Conservation (phyloP, 2,113 vertebrate species). For the Antechinus flavipes region DNA sequence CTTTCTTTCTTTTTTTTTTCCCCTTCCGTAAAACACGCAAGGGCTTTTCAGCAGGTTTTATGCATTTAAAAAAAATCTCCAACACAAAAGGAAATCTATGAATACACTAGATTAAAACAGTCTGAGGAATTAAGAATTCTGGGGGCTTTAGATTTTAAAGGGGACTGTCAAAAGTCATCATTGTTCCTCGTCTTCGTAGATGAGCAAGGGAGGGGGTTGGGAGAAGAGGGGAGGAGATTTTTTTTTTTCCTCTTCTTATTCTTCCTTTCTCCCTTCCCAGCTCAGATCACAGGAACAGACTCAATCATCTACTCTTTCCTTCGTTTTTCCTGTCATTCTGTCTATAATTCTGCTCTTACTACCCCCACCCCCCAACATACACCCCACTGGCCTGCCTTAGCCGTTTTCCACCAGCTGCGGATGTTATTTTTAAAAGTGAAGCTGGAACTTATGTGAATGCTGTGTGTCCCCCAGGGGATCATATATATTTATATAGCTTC, state of each 20-base stretch:
- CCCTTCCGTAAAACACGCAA: background rate
- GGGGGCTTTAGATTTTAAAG: background rate
- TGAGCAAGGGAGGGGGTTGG: background rate
- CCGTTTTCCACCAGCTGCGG: slow-evolving; percentile 71
- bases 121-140: background rate
- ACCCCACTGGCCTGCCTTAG: slow-evolving; percentile 15
- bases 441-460: slow-evolving; percentile 64
- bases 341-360: slow-evolving; percentile 11
- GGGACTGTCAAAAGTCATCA: background rate
- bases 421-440: slow-evolving; percentile 80
- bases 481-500: slow-evolving; percentile 66
- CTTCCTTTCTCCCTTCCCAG: background rate
- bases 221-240: background rate
- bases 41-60: background rate
- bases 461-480: slow-evolving; percentile 48
- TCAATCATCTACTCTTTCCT: background rate
- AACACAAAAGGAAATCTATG: background rate
- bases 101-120: background rate
- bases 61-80: background rate
- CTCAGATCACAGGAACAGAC: background rate
- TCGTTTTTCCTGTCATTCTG: background rate
- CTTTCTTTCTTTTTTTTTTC: no score
- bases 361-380: background rate
- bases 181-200: background rate
- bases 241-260: background rate